Conservation (phyloP, 2,113 vertebrate genomes). For the Salvator merianae region DNA sequence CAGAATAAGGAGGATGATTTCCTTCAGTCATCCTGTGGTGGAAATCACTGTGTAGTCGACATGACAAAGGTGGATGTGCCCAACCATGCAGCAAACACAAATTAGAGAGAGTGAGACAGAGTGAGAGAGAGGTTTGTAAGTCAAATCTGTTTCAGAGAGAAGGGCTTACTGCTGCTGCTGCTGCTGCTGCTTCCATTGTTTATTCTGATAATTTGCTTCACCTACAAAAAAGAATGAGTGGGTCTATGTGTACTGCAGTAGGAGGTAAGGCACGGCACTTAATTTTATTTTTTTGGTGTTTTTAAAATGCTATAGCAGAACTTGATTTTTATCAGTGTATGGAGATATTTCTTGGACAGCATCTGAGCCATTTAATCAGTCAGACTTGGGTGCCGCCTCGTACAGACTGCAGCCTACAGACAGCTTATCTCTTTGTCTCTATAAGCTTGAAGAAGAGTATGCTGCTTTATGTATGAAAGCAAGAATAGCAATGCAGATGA, state of each 20-base stretch:
- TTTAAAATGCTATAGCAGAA: conserved; percentile 8
- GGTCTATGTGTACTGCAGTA: conserved; percentile 58
- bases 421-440: conserved; percentile 40
- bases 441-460: accelerated
- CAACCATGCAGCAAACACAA: conserved; percentile 71
- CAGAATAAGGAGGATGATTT: conserved; percentile 44
- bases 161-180: conserved; percentile 11
- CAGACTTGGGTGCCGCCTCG: neutral
- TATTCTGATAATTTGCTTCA: conserved; percentile 7
- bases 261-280: conserved; percentile 62
- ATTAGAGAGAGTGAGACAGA: conserved; percentile 33
- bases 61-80: conserved; percentile 71
- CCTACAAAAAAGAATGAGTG: conserved; percentile 56
- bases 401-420: conserved; percentile 1
- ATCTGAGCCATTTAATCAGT: conserved; percentile 33
- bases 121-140: conserved; percentile 61
- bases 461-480: neutral
- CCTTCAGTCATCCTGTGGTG: conserved; percentile 54
- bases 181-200: conserved; percentile 39
- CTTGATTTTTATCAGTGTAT: conserved; percentile 31
- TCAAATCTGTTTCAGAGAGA: conserved; percentile 49
- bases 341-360: neutral
- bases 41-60: conserved; percentile 55
- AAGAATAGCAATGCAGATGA: neutral
- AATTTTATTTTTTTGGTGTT: conserved; percentile 33